phyloP scores from a whole-genome alignment of 2,888 invertebrate genomes.

The Mellilla xanthometata region DNA sequence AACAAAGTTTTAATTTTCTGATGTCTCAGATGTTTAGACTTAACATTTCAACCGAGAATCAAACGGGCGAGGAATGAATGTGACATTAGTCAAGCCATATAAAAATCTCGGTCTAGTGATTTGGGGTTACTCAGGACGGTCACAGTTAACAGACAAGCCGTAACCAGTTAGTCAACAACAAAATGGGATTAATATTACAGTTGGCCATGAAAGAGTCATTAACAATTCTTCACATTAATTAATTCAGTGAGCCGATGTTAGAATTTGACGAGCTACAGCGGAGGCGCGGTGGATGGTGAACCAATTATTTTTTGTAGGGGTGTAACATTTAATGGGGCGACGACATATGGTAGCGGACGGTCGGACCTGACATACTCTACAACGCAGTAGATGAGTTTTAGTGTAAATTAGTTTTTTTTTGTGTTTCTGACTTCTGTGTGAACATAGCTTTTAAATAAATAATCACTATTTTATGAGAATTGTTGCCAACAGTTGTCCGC shows the following conservation, averaged over 20 bases:
- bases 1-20: too few relatives aligned
- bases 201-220: constrained; percentile 17
- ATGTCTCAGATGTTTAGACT: too few relatives aligned
- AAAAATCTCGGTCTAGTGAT: not conserved
- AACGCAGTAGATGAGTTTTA: constrained; percentile 3
- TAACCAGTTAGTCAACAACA: not conserved
- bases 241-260: constrained; percentile 46
- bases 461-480: too few relatives aligned
- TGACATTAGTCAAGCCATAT: too few relatives aligned
- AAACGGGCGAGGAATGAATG: too few relatives aligned
- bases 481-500: too few relatives aligned
- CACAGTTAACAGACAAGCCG: too few relatives aligned
- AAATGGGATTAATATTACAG: constrained; percentile 3
- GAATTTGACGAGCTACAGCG: constrained; percentile 57
- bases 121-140: too few relatives aligned
- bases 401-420: too few relatives aligned
- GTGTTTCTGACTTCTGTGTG: too few relatives aligned
- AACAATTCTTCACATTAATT: constrained; percentile 32
- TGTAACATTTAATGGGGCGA: constrained; percentile 64
- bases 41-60: too few relatives aligned
- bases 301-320: constrained; percentile 78
- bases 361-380: constrained; percentile 3
- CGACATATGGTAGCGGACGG: constrained; percentile 61
- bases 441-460: too few relatives aligned
- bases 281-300: constrained; percentile 61